A percentile compares a stretch with the other conserved stretches of the same genome.
phyloP scores from a whole-genome alignment of 2,113 vertebrate species.

The Quiscalus mexicanus region DNA sequence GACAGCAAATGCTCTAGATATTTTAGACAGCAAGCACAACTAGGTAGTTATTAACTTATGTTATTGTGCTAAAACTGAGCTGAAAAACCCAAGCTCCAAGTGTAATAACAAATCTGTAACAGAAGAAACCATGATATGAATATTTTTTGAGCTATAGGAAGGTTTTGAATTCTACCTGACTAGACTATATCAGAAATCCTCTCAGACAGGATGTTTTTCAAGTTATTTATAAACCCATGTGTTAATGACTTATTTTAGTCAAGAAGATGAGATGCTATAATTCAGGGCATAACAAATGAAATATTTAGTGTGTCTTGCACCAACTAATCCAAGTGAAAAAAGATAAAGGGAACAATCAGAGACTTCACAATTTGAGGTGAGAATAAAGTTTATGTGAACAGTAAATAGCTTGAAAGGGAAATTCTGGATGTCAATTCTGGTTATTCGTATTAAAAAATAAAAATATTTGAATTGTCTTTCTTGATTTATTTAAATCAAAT shows the following conservation, averaged over 20 bases:
- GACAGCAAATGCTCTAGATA: neutral
- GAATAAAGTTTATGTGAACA: neutral
- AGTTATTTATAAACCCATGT: conserved; percentile 3
- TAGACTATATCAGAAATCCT: neutral
- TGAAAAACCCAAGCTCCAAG: neutral
- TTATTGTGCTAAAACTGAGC: conserved; percentile 12
- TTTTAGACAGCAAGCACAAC: neutral
- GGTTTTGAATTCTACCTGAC: neutral
- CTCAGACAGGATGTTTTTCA: conserved; percentile 6
- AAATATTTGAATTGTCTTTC: neutral
- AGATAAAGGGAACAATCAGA: neutral
- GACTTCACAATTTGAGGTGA: neutral
- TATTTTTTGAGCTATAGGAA: conserved; percentile 34
- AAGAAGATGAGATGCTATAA: neutral
- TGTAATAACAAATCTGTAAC: neutral
- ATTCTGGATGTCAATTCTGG: neutral
- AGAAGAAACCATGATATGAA: neutral
- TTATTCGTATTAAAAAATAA: neutral
- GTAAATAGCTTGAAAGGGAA: neutral
- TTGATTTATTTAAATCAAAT: neutral
- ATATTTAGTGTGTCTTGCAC: neutral
- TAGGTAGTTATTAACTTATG: neutral
- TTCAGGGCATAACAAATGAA: neutral
- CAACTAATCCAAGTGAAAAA: neutral
- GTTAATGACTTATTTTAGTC: conserved; percentile 15